Conservation (phyloP, 2,797 vertebrate species). For the Molothrus ater region DNA sequence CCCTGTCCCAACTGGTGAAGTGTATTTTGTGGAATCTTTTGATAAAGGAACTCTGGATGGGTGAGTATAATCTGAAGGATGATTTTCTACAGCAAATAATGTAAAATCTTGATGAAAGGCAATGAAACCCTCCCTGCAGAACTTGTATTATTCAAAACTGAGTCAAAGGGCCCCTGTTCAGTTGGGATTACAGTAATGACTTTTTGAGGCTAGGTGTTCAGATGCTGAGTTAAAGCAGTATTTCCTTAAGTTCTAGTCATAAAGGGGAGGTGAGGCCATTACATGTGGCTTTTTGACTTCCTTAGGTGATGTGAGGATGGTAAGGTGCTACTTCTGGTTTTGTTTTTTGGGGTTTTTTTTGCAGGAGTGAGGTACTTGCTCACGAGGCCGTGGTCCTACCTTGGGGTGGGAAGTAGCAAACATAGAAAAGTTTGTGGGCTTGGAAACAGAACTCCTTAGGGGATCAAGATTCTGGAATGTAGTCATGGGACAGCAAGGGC, state of each 20-base stretch:
- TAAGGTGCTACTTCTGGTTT: not conserved
- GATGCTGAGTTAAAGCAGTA: not conserved
- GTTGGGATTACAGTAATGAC: not conserved
- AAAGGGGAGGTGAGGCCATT: not conserved
- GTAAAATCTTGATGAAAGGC: not conserved
- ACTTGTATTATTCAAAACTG: not conserved
- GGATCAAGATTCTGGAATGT: not conserved
- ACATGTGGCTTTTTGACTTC: not conserved
- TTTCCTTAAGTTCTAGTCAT: not conserved
- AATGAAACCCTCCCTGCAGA: not conserved
- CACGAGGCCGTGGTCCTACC: not conserved
- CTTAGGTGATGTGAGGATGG: not conserved
- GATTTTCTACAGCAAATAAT: not conserved
- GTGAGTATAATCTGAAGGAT: constrained; percentile 76
- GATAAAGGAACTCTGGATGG: constrained; percentile 91
- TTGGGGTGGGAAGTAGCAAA: not conserved
- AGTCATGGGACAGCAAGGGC: not conserved
- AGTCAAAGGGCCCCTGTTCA: not conserved
- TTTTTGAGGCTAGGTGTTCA: not conserved
- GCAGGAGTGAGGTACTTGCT: not conserved
- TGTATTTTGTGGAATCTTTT: constrained; percentile 92
- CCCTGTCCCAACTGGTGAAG: constrained; percentile 92
- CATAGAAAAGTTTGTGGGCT: not conserved
- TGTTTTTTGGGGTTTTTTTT: not conserved
- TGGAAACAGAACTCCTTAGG: not conserved